Evolutionary conservation across 2,113 vertebrate genomes (phyloP).

Genomic region (Phalacrocorax carbo): DNA sequence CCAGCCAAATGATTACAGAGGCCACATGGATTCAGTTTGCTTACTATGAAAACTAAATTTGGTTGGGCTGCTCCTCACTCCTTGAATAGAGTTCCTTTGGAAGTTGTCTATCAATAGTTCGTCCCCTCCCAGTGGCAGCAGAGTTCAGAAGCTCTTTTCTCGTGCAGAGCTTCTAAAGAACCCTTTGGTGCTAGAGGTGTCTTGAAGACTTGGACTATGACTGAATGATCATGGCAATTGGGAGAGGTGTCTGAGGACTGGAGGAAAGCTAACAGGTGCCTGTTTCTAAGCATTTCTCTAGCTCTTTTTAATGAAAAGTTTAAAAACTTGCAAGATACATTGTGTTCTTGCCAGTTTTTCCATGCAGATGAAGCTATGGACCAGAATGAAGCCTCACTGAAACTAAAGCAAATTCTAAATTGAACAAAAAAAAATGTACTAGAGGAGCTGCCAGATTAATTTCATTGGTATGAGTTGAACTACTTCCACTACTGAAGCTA

Average conservation of each 20-base stretch:
- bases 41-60: background rate
- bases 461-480: background rate
- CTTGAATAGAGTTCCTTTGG: background rate
- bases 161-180: fast-evolving
- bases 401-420: background rate
- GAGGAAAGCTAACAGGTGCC: background rate
- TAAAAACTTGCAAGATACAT: background rate
- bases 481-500: background rate
- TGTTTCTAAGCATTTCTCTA: background rate
- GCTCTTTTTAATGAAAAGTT: background rate
- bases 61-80: background rate
- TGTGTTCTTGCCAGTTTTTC: background rate
- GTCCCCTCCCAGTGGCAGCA: background rate
- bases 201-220: background rate
- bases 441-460: background rate
- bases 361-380: background rate
- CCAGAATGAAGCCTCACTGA: background rate
- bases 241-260: background rate
- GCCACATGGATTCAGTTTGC: background rate
- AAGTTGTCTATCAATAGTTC: background rate
- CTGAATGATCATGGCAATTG: background rate
- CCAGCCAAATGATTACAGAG: background rate
- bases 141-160: background rate
- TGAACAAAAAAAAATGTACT: background rate
- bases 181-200: background rate